Percentiles rank a stretch among this genome's conserved stretches.
Evolutionary conservation across 1,140 invertebrate species (phyloP).

Genomic region (Drosophila subpulchrella): DNA sequence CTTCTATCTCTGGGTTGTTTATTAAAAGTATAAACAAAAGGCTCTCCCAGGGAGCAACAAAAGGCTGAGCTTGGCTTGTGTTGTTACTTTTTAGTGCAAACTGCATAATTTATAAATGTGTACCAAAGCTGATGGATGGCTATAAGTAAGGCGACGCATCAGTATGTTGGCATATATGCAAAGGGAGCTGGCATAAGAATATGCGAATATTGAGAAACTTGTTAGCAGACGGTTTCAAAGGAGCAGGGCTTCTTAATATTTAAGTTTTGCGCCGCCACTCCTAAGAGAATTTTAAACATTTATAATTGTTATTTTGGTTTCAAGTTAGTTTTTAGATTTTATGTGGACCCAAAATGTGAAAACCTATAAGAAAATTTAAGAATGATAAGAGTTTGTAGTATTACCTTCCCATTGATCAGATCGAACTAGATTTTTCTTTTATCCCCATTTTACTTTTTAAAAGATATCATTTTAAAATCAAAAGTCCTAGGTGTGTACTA

Average conservation of each 20-base stretch:
- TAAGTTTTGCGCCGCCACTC: not conserved
- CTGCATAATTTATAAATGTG: slow-evolving; percentile 75
- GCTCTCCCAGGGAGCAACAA: slow-evolving; percentile 41
- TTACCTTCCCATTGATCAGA: too few species aligned
- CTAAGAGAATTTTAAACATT: not conserved
- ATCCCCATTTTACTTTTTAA: too few species aligned
- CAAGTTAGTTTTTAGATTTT: too few species aligned
- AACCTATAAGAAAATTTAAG: too few species aligned
- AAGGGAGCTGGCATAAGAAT: slow-evolving; percentile 1
- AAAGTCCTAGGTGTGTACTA: too few species aligned
- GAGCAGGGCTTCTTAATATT: not conserved
- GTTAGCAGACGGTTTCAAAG: slow-evolving; percentile 5
- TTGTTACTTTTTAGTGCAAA: slow-evolving; percentile 67
- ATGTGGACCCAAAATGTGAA: too few species aligned
- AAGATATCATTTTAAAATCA: too few species aligned
- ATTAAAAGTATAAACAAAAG: slow-evolving; percentile 70
- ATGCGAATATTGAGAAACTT: slow-evolving; percentile 43
- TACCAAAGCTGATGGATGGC: slow-evolving; percentile 55
- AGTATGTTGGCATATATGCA: slow-evolving; percentile 16
- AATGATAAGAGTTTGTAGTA: too few species aligned
- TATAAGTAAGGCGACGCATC: slow-evolving; percentile 51
- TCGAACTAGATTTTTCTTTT: too few species aligned
- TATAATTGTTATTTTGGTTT: too few species aligned
- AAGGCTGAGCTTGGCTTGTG: slow-evolving; percentile 46
- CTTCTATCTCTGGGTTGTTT: slow-evolving; percentile 44